Evolutionary conservation across 2,888 invertebrate genomes (phyloP).

Genomic region (Luperina nickerlii): DNA sequence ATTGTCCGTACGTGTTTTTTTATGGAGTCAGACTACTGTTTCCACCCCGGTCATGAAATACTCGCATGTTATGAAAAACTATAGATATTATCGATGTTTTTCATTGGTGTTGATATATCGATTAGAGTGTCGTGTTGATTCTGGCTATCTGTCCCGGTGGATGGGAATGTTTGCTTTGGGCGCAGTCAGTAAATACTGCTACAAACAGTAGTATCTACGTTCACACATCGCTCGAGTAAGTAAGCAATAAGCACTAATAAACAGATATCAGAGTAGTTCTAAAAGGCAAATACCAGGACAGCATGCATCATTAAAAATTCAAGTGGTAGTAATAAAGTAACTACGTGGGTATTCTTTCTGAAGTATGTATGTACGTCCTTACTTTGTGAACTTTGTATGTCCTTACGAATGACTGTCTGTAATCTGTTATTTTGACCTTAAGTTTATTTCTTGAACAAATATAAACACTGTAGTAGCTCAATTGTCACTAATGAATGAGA

Average conservation of each 20-base stretch:
- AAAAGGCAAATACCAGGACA: slow-evolving; percentile 29
- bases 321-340: slow-evolving; percentile 29
- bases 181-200: slow-evolving; percentile 76
- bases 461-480: background rate
- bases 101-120: slow-evolving; percentile 60
- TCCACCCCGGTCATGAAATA: slow-evolving; percentile 19
- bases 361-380: slow-evolving; percentile 29
- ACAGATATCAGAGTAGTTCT: slow-evolving; percentile 40
- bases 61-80: slow-evolving; percentile 48
- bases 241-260: slow-evolving; percentile 44
- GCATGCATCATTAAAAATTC: slow-evolving; percentile 29
- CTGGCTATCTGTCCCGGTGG: slow-evolving; percentile 76
- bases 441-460: slow-evolving; percentile 12
- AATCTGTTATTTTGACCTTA: slow-evolving; percentile 28
- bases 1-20: background rate
- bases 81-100: slow-evolving; percentile 46
- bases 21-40: slow-evolving; percentile 15
- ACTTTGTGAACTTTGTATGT: slow-evolving; percentile 32
- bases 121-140: slow-evolving; percentile 70
- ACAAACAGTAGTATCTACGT: slow-evolving; percentile 60
- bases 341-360: slow-evolving; percentile 11
- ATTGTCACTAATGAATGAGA: too few species aligned
- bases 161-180: slow-evolving; percentile 80
- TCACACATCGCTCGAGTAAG: slow-evolving; percentile 52
- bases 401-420: slow-evolving; percentile 16